Evolutionary conservation across 2,888 invertebrate genomes (phyloP).

Genomic region (Phyllotreta striolata): DNA sequence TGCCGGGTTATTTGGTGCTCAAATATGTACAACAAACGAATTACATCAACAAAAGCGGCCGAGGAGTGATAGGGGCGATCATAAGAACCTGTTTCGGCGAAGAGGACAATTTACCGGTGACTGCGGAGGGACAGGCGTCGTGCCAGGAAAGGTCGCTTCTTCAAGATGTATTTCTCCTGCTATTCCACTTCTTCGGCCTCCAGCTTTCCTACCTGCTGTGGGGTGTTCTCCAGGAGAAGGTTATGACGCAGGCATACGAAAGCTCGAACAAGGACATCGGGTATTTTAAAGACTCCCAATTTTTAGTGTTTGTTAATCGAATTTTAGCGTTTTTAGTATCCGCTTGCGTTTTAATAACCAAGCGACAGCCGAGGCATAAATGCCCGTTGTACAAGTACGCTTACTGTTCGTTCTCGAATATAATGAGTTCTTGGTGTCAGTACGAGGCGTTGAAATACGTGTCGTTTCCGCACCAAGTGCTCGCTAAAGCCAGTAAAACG

Average conservation of each 20-base stretch:
- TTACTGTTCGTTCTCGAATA: constrained; percentile 95
- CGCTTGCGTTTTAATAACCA: constrained; percentile 68
- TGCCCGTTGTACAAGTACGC: constrained; percentile 95
- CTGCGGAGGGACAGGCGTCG: constrained; percentile 32
- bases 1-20: constrained; percentile 85
- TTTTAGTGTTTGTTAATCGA: constrained; percentile 95
- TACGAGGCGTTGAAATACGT: constrained; percentile 99
- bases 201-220: constrained; percentile 93
- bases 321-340: constrained; percentile 83
- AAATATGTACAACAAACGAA: constrained; percentile 80
- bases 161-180: constrained; percentile 69
- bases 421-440: constrained; percentile 99
- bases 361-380: constrained; percentile 73
- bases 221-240: constrained; percentile 97
- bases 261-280: constrained; percentile 70
- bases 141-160: constrained; percentile 60
- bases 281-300: constrained; percentile 92
- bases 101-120: constrained; percentile 58
- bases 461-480: constrained; percentile 95
- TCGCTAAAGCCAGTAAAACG: constrained; percentile 98
- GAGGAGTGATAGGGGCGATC: constrained; percentile 60
- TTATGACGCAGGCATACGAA: constrained; percentile 87
- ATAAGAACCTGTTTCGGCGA: constrained; percentile 66
- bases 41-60: constrained; percentile 78
- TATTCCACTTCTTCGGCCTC: constrained; percentile 86